Evolutionary conservation across 1,140 invertebrate species (phyloP).

Genomic region (Uloborus diversus): DNA sequence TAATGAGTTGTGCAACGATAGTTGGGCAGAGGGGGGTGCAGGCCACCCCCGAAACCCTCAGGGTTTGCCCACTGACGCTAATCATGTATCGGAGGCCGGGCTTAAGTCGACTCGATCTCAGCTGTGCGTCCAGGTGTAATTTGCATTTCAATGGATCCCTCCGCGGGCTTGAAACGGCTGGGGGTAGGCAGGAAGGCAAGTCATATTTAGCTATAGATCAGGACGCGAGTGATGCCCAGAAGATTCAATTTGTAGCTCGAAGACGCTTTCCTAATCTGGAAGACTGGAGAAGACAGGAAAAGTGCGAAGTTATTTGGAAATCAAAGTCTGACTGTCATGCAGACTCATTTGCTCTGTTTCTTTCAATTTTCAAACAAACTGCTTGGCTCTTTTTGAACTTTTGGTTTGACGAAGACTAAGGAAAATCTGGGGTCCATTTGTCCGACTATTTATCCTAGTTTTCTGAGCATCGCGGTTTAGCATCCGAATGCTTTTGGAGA

Average conservation of each 20-base stretch:
- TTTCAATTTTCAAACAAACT: no score
- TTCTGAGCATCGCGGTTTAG: no score
- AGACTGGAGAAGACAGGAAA: no score
- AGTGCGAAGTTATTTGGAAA: no score
- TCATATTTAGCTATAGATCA: constrained; percentile 45
- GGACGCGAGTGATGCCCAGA: constrained; percentile 12
- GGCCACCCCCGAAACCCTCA: background rate
- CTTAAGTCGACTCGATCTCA: constrained; percentile 34
- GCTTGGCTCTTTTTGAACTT: no score
- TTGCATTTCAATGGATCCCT: constrained; percentile 48
- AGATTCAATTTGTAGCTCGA: constrained; percentile 44
- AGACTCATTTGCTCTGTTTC: no score
- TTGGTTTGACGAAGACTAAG: no score
- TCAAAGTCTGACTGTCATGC: no score
- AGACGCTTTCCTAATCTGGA: constrained; percentile 15
- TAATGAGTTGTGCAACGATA: constrained; percentile 56
- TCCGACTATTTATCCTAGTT: no score
- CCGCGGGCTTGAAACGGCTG: constrained; percentile 3
- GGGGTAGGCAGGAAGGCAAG: constrained; percentile 28
- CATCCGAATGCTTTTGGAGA: no score
- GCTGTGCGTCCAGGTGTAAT: constrained; percentile 50
- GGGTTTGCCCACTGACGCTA: constrained; percentile 18
- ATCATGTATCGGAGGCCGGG: constrained; percentile 23
- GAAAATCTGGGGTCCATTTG: no score
- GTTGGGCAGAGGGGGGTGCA: background rate